Evolutionary conservation across 2,888 invertebrate genomes (phyloP).

Genomic region (Conistra vaccinii): DNA sequence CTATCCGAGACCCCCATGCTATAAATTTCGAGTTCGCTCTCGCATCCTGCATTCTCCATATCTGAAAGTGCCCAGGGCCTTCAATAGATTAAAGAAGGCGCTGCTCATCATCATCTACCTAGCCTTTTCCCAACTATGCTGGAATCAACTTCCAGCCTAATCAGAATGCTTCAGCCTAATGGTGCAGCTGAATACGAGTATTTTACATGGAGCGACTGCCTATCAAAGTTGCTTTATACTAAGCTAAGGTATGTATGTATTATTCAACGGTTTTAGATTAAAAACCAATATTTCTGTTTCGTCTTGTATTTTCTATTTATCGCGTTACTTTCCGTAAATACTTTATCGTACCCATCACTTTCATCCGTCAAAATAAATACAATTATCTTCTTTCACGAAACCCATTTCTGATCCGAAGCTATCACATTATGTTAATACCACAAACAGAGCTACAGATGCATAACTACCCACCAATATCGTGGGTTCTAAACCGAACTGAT

Average conservation of each 20-base stretch:
- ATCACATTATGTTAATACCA: slow-evolving; percentile 46
- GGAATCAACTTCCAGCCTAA: no score
- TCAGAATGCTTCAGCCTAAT: no score
- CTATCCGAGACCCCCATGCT: no score
- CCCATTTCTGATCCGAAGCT: slow-evolving; percentile 32
- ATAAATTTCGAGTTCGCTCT: no score
- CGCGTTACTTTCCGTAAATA: background rate
- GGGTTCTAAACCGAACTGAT: slow-evolving; percentile 45
- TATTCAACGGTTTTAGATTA: background rate
- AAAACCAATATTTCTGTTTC: background rate
- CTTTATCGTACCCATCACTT: slow-evolving; percentile 20
- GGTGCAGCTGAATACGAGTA: no score
- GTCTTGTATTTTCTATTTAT: background rate
- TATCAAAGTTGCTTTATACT: background rate
- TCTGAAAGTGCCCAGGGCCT: no score
- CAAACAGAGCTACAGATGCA: slow-evolving; percentile 30
- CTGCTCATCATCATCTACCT: no score
- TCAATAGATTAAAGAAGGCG: no score
- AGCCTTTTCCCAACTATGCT: no score
- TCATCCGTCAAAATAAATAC: slow-evolving; percentile 43
- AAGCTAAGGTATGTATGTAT: no score
- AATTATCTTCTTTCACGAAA: slow-evolving; percentile 31
- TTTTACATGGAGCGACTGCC: no score
- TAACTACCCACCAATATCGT: slow-evolving; percentile 40
- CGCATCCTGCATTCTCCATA: no score